Evolutionary conservation across 2,888 invertebrate species (phyloP).

Genomic region (Toxonevra muliebris): DNA sequence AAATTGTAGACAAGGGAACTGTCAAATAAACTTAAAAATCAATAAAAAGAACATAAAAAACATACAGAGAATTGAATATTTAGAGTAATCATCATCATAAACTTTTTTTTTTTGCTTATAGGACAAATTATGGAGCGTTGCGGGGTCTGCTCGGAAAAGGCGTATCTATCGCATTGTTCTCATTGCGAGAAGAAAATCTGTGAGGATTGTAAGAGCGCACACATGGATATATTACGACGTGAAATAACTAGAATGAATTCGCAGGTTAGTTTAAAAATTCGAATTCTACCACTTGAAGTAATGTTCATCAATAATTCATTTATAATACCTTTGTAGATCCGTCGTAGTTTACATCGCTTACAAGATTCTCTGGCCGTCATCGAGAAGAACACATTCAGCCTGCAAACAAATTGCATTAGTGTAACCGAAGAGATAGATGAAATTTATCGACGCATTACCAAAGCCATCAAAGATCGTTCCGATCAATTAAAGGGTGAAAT

Average conservation of each 20-base stretch:
- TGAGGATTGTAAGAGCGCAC: conserved; percentile 94
- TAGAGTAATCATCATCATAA: no score
- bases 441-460: conserved; percentile 85
- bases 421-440: conserved; percentile 95
- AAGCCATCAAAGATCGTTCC: conserved; percentile 89
- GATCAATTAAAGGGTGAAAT: conserved; percentile 88
- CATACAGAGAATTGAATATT: no score
- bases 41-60: no score
- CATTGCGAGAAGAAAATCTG: conserved; percentile 99
- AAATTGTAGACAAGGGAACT: no score
- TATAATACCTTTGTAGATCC: conserved; percentile 66
- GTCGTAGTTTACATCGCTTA: conserved; percentile 86
- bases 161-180: conserved; percentile 86
- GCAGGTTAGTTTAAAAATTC: conserved; percentile 70
- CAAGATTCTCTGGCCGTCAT: conserved; percentile 86
- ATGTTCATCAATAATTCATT: not conserved
- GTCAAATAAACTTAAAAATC: no score
- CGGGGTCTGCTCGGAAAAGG: conserved; percentile 92
- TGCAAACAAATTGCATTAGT: conserved; percentile 89
- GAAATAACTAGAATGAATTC: conserved; percentile 90
- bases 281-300: not conserved
- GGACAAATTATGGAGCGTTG: conserved; percentile 92
- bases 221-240: conserved; percentile 93
- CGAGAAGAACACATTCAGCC: conserved; percentile 87
- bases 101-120: conserved; percentile 33